Conservation (phyloP, 1,140 invertebrate genomes). For the Calephelis virginiensis region DNA sequence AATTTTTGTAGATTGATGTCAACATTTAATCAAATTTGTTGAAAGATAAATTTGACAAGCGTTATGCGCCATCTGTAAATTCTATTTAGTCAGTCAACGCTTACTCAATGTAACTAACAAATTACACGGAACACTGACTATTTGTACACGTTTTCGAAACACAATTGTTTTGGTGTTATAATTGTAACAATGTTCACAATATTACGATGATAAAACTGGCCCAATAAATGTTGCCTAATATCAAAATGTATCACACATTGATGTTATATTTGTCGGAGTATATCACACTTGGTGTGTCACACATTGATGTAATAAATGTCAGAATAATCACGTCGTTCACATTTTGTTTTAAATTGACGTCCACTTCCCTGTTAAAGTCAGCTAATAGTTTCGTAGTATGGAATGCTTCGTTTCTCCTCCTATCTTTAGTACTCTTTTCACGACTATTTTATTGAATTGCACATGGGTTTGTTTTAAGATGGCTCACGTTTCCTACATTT, state of each 20-base stretch:
- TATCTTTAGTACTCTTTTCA: slow-evolving; percentile 71
- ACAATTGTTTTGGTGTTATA: slow-evolving; percentile 42
- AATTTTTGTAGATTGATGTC: neutral
- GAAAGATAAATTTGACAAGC: neutral
- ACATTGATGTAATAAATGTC: slow-evolving; percentile 32
- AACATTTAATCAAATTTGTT: neutral
- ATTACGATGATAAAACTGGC: slow-evolving; percentile 10
- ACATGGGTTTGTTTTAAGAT: slow-evolving; percentile 76
- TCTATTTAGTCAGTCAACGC: slow-evolving; percentile 66
- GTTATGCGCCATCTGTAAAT: slow-evolving; percentile 10
- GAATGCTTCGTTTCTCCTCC: slow-evolving; percentile 76
- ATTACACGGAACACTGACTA: slow-evolving; percentile 54
- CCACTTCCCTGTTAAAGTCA: slow-evolving; percentile 77
- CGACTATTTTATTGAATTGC: slow-evolving; percentile 73
- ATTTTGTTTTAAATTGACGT: slow-evolving; percentile 55
- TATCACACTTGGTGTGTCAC: slow-evolving; percentile 37
- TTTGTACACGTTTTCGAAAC: slow-evolving; percentile 43
- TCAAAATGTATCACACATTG: slow-evolving; percentile 34
- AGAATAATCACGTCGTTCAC: slow-evolving; percentile 41
- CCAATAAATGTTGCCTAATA: slow-evolving; percentile 34
- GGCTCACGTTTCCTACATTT: slow-evolving; percentile 75
- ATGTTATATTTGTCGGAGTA: slow-evolving; percentile 30
- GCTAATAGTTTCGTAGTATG: slow-evolving; percentile 74
- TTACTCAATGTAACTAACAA: slow-evolving; percentile 51
- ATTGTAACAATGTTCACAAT: slow-evolving; percentile 47